Base-by-base conservation (phyloP, 2,797 vertebrate species). In the Tokudaia muenninki region DNA sequence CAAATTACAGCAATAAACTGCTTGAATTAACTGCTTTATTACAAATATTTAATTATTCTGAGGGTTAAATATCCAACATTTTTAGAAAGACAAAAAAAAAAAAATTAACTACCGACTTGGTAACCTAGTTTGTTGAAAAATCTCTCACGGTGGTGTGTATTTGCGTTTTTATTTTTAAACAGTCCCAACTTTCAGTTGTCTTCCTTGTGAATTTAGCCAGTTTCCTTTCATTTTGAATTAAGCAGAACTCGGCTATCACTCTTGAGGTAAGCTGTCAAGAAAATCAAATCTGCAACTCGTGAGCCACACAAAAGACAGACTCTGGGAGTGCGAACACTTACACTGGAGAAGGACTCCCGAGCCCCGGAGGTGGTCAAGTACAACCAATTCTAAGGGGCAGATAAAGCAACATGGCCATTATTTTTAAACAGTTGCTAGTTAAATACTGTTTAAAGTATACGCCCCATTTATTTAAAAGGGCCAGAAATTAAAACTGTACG, bases 1-100 rank as follows among this genome's bases (percentile, higher is more conserved):
- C 98, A 99, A 98, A 98, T 98, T 98, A 98, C 98, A 98, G 98
- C 98, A 98, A 98, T 98, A 98, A 98, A 98, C 96, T 97, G 65
- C 97, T 97, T 61, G 74, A 98, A 98, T 98, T 98, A 99, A 98
- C 97, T 97, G 98, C 97, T 98, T 98, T 98, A 98, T 98, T 98
- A 98, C 98, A 98, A 98, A 98, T 98, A 98, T 98, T 98, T 98
- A 98, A 98, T 98, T 98, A 98, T 98, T 98, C 98, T 94, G 31
- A 94, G 87, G 95, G 95, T 95, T 98, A 98, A 98, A 98, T 98
- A 98, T 95, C 93, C 87, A 92, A 96, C 93, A 97, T 98, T 98
- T 98, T 98, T 91, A 91, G 95, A 97, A 97, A 98, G 96, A 92
- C 67, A 72, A 98, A 61, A 98, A 98, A 92, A 63, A 72, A 98